Evolutionary conservation across 2,797 vertebrate genomes (phyloP).

Genomic region (Varecia variegata): DNA sequence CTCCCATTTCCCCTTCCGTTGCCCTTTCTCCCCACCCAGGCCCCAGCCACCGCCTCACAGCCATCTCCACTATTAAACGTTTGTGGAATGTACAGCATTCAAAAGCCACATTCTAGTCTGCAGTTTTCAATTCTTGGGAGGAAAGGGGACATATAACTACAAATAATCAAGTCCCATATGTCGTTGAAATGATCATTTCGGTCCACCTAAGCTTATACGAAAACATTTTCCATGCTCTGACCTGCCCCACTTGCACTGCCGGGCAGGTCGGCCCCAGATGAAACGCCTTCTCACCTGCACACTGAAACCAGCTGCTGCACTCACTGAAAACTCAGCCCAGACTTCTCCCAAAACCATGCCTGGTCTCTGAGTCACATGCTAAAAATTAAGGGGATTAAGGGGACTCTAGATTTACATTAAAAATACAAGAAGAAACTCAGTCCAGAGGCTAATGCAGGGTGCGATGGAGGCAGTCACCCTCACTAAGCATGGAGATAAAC

Average conservation of each 20-base stretch:
- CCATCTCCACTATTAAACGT: not conserved
- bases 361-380: not conserved
- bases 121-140: not conserved
- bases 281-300: not conserved
- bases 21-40: not conserved
- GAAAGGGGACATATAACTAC: not conserved
- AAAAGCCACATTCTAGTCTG: not conserved
- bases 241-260: accelerated
- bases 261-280: not conserved
- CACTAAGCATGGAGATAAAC: not conserved
- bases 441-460: not conserved
- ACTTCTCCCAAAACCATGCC: not conserved
- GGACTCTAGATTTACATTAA: not conserved
- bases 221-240: not conserved
- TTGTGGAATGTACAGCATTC: not conserved
- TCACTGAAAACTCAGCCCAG: not conserved
- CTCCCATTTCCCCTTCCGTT: not conserved
- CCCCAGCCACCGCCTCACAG: not conserved
- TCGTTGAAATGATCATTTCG: not conserved
- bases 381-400: not conserved
- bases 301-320: not conserved
- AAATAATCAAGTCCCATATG: not conserved
- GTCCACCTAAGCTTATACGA: not conserved
- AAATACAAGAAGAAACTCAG: not conserved
- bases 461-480: not conserved